These are phyloP conservation scores for Rhea pennata DNA, from an alignment of 2,113 vertebrate genomes.

Conservation along the genomic window DNA sequence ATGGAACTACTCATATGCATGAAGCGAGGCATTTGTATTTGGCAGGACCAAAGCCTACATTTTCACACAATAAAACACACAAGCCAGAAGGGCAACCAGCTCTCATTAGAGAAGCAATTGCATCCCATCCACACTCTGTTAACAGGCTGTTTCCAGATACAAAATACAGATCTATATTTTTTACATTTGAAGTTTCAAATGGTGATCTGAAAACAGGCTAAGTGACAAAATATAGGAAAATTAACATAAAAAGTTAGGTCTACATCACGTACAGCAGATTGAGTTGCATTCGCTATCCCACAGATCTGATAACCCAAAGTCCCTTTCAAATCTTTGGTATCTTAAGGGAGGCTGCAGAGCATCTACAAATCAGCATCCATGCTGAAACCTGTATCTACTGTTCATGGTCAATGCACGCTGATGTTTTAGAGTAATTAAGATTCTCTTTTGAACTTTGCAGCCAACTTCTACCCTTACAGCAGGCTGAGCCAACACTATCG, in stretches of 20 bases:
- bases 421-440: background rate
- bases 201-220: background rate
- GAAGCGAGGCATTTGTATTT: background rate
- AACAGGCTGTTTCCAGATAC: background rate
- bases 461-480: background rate
- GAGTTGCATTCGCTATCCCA: background rate
- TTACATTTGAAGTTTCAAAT: background rate
- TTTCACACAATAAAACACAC: conserved; percentile 23
- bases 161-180: background rate
- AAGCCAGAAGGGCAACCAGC: conserved; percentile 13
- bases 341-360: background rate
- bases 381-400: background rate
- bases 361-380: background rate
- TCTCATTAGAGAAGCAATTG: background rate
- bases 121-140: background rate
- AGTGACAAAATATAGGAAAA: background rate
- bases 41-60: background rate
- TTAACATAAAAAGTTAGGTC: background rate
- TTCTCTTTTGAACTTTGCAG: background rate
- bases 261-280: background rate
- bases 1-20: rapidly evolving
- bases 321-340: background rate
- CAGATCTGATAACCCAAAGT: background rate
- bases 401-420: background rate
- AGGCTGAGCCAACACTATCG: background rate